phyloP scores from a whole-genome alignment of 1,140 invertebrate species.

The Anastrepha obliqua region DNA sequence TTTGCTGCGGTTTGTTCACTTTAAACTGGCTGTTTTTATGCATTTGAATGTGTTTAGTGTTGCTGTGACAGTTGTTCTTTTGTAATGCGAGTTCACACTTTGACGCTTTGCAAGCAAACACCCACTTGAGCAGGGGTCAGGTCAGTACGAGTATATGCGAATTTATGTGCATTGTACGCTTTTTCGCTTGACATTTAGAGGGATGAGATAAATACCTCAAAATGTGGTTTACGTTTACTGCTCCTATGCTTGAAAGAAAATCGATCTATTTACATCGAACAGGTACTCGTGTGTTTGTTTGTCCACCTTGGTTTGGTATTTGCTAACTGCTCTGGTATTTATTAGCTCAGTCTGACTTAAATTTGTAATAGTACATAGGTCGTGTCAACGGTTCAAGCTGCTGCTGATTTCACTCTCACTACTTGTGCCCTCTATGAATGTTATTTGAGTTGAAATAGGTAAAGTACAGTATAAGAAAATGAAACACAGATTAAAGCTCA shows the following conservation, averaged over 20 bases:
- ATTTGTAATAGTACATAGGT: background rate
- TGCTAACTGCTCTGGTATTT: background rate
- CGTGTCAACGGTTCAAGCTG: background rate
- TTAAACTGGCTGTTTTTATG: background rate
- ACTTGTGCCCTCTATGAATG: background rate
- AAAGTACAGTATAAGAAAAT: too few species aligned
- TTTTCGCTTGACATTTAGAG: background rate
- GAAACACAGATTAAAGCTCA: too few species aligned
- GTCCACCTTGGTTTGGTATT: background rate
- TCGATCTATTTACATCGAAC: background rate
- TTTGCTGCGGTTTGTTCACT: constrained; percentile 23
- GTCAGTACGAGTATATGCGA: background rate
- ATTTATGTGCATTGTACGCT: background rate
- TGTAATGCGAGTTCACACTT: constrained; percentile 15
- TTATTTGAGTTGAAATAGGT: too few species aligned
- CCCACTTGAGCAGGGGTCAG: background rate
- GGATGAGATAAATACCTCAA: background rate
- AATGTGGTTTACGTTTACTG: background rate
- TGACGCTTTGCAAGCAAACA: constrained; percentile 14
- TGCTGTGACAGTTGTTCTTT: constrained; percentile 8
- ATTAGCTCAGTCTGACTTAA: background rate
- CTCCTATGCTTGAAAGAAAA: background rate
- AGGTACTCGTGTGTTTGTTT: background rate
- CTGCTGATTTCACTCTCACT: background rate
- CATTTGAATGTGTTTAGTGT: background rate